A percentile compares a stretch with the other conserved stretches of the same genome.
These are phyloP conservation scores for Pachycephala philippinensis DNA, from an alignment of 2,113 vertebrate species.

Conservation along the genomic window DNA sequence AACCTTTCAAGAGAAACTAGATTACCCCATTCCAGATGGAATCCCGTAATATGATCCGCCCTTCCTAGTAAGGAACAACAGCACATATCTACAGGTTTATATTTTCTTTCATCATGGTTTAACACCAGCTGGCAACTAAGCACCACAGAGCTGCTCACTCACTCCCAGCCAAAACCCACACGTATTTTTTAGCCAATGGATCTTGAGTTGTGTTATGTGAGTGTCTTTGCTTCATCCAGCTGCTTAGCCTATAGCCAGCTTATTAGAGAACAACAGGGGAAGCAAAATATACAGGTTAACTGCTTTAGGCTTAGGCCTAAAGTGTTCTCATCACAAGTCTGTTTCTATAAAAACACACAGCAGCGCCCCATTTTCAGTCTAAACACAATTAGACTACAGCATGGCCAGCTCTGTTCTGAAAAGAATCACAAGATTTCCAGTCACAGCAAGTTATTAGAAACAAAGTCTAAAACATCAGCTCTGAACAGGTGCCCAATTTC, in stretches of 20 bases:
- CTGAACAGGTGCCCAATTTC: neutral
- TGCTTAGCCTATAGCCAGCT: neutral
- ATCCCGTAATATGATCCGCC: neutral
- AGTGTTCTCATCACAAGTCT: neutral
- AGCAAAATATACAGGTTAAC: neutral
- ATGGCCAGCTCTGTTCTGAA: neutral
- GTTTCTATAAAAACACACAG: neutral
- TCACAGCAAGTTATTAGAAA: neutral
- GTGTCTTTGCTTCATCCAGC: neutral
- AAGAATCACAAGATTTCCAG: neutral
- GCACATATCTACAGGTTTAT: neutral
- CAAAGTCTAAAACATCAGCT: neutral
- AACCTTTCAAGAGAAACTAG: neutral
- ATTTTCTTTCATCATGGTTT: neutral
- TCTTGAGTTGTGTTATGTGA: neutral
- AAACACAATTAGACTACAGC: neutral
- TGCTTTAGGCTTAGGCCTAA: neutral
- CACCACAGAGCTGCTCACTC: fast-evolving
- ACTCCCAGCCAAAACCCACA: neutral
- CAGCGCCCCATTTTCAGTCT: neutral
- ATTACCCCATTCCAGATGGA: neutral
- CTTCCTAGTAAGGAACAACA: neutral
- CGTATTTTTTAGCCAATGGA: neutral
- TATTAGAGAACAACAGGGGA: neutral
- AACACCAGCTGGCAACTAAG: neutral